Conservation (phyloP, 2,888 invertebrate genomes). For the Caenorhabditis sinica region DNA sequence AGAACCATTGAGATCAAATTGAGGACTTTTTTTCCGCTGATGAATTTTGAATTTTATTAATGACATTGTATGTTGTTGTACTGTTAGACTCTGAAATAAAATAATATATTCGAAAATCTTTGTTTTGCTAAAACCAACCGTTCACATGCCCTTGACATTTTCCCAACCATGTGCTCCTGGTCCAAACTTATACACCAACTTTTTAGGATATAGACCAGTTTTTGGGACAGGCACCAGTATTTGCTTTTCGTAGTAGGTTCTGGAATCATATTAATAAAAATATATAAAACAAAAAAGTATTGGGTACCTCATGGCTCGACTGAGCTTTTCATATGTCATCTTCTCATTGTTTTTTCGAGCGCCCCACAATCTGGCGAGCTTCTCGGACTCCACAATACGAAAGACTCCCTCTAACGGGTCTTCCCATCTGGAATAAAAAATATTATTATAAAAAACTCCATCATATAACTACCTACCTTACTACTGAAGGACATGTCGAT, state of each 20-base stretch:
- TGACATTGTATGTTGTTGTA: background rate
- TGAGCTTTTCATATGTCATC: constrained; percentile 95
- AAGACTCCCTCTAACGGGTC: constrained; percentile 91
- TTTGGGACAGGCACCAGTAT: constrained; percentile 85
- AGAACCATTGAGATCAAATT: constrained; percentile 9
- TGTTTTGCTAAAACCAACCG: constrained; percentile 4
- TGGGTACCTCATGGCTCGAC: constrained; percentile 90
- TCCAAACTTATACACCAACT: constrained; percentile 84
- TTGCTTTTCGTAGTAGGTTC: constrained; percentile 85
- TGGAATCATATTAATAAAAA: constrained; percentile 69
- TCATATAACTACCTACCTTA: constrained; percentile 84
- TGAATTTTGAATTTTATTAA: constrained; percentile 12
- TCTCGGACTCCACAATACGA: constrained; percentile 92
- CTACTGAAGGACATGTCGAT: constrained; percentile 90
- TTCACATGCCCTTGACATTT: constrained; percentile 42
- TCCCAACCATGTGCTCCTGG: constrained; percentile 84
- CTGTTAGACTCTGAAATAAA: background rate
- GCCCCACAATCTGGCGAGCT: constrained; percentile 93
- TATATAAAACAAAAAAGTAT: background rate
- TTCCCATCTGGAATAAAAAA: constrained; percentile 88
- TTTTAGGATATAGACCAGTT: constrained; percentile 84
- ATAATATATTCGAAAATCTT: background rate
- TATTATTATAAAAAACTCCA: background rate
- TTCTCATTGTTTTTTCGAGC: constrained; percentile 91
- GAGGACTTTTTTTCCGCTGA: background rate